Percentiles rank a stretch among this genome's conserved stretches.
Evolutionary conservation across 2,888 invertebrate species (phyloP).

Genomic region (Augochlorella aurata): DNA sequence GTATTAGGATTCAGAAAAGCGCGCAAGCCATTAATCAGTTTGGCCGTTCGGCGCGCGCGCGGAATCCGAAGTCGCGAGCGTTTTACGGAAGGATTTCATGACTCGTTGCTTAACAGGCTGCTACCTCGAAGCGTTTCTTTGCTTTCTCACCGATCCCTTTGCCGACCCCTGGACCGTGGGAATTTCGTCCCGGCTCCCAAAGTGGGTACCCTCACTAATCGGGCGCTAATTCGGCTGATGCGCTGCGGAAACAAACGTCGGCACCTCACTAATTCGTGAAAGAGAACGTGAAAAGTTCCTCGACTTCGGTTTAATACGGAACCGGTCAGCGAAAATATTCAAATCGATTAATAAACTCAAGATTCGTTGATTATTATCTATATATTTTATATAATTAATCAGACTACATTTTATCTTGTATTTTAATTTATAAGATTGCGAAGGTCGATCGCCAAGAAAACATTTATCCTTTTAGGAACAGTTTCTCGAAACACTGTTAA

Average conservation of each 20-base stretch:
- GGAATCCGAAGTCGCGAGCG: neutral
- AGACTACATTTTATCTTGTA: too few relatives aligned
- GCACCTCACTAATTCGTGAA: constrained; percentile 49
- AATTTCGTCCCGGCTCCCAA: constrained; percentile 46
- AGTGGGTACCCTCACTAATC: constrained; percentile 52
- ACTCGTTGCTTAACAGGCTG: constrained; percentile 6
- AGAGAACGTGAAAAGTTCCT: neutral
- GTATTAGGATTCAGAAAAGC: constrained; percentile 26
- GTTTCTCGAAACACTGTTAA: too few relatives aligned
- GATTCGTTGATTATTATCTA: too few relatives aligned
- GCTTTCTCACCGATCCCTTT: constrained; percentile 48
- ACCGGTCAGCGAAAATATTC: neutral
- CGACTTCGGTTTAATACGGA: constrained; percentile 18
- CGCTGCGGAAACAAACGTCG: constrained; percentile 47
- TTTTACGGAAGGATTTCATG: neutral
- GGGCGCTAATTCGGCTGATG: constrained; percentile 61
- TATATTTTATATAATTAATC: too few relatives aligned
- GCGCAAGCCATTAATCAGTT: constrained; percentile 8
- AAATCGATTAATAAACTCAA: too few relatives aligned
- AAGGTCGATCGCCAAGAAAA: too few relatives aligned
- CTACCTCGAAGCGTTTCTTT: constrained; percentile 43
- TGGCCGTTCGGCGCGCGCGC: neutral
- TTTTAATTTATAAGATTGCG: too few relatives aligned
- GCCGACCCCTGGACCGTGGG: constrained; percentile 49
- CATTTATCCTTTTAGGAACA: too few relatives aligned